Evolutionary conservation across 2,113 vertebrate genomes (phyloP).

Genomic region (Steatornis caripensis): DNA sequence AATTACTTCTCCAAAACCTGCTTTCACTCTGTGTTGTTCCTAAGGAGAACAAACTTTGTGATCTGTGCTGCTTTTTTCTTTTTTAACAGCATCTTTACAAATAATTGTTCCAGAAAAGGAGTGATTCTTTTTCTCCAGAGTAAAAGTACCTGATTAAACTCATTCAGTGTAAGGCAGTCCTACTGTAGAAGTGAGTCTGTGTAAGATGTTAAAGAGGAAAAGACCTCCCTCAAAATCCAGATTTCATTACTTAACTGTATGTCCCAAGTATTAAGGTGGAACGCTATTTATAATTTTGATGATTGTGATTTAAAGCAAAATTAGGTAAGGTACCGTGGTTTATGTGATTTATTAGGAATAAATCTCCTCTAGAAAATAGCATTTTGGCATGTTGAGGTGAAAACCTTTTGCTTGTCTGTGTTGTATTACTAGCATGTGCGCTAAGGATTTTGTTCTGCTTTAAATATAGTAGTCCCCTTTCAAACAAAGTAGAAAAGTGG

Average conservation of each 20-base stretch:
- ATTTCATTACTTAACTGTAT: neutral
- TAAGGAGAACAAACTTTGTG: neutral
- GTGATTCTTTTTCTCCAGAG: neutral
- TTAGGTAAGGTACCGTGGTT: neutral
- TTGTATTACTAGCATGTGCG: neutral
- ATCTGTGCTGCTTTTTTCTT: neutral
- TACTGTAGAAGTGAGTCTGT: neutral
- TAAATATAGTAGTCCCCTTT: neutral
- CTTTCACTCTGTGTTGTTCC: neutral
- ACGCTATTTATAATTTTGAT: neutral
- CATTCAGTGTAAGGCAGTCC: neutral
- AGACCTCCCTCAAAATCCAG: neutral
- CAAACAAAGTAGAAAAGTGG: neutral
- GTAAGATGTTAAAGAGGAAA: neutral
- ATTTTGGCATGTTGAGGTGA: neutral
- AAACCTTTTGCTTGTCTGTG: neutral
- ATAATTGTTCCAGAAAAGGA: neutral
- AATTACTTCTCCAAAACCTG: neutral
- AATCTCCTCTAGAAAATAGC: neutral
- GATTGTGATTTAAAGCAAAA: neutral
- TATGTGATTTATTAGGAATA: neutral
- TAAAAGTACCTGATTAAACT: neutral
- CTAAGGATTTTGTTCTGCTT: neutral
- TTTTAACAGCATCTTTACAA: neutral
- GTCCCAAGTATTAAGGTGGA: neutral